Percentiles rank a stretch among this genome's conserved stretches.
These are phyloP conservation scores for Macrobrachium nipponense DNA, from an alignment of 1,140 invertebrate genomes.

Conservation along the genomic window DNA sequence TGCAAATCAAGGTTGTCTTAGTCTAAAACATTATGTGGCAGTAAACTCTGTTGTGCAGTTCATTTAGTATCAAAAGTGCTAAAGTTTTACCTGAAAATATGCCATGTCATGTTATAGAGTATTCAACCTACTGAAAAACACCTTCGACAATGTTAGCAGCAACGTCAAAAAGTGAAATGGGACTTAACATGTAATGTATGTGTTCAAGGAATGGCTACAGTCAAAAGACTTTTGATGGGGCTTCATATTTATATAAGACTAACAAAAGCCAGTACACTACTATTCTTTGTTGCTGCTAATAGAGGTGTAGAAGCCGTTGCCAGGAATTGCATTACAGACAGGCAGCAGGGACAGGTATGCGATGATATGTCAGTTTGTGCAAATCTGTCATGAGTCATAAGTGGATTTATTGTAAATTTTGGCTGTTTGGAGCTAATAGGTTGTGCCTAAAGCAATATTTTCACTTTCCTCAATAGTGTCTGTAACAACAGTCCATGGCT, in stretches of 20 bases:
- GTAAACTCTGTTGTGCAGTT: conserved; percentile 12
- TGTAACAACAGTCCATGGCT: conserved; percentile 14
- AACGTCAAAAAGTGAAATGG: too few species aligned
- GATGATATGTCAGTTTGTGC: conserved; percentile 32
- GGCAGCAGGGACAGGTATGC: conserved; percentile 38
- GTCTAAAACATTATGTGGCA: conserved; percentile 35
- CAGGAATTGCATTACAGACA: conserved; percentile 45
- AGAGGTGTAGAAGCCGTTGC: conserved; percentile 42
- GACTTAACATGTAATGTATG: too few species aligned
- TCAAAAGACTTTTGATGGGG: too few species aligned
- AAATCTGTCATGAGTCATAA: conserved; percentile 33
- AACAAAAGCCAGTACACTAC: too few species aligned
- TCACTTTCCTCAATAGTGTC: conserved; percentile 2
- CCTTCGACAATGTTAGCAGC: too few species aligned
- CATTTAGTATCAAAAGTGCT: neutral
- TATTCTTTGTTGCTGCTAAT: conserved; percentile 41
- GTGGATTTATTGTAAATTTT: conserved; percentile 18
- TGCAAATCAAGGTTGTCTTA: conserved; percentile 37
- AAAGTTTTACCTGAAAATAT: too few species aligned
- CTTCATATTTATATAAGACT: too few species aligned
- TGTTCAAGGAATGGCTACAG: too few species aligned
- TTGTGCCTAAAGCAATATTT: conserved; percentile 19
- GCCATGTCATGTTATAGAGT: too few species aligned
- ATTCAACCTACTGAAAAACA: too few species aligned
- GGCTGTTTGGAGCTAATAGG: conserved; percentile 7